These are phyloP conservation scores for Lithosia quadra DNA, from an alignment of 2,888 invertebrate genomes.

Conservation along the genomic window DNA sequence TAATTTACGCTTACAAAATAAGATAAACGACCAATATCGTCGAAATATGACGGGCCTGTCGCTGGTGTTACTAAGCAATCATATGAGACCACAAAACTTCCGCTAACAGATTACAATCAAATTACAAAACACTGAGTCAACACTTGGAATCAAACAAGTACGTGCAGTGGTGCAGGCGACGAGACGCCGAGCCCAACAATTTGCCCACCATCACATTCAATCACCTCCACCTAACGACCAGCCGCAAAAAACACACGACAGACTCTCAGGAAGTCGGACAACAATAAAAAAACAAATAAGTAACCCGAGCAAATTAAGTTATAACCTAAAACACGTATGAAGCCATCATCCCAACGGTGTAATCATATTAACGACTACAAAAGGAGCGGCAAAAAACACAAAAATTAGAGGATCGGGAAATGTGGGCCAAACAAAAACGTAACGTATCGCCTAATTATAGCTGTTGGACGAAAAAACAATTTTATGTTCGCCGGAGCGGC, in stretches of 20 bases:
- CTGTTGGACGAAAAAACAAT: slow-evolving; percentile 85
- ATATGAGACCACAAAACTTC: slow-evolving; percentile 48
- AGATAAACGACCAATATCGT: slow-evolving; percentile 50
- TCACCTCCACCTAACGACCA: slow-evolving; percentile 83
- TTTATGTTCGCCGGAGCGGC: slow-evolving; percentile 75
- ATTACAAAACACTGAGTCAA: slow-evolving; percentile 68
- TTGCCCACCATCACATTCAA: slow-evolving; percentile 84
- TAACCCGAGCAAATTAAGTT: slow-evolving; percentile 86
- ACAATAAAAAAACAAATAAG: slow-evolving; percentile 86
- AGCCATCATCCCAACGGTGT: slow-evolving; percentile 86
- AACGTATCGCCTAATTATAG: slow-evolving; percentile 87
- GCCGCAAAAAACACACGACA: slow-evolving; percentile 80
- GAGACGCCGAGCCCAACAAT: slow-evolving; percentile 63
- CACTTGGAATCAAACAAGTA: slow-evolving; percentile 68
- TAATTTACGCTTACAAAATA: slow-evolving; percentile 69
- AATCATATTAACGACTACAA: slow-evolving; percentile 88
- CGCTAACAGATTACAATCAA: slow-evolving; percentile 68
- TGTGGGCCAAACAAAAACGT: slow-evolving; percentile 87
- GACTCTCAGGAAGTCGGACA: slow-evolving; percentile 85
- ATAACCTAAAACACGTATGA: slow-evolving; percentile 87
- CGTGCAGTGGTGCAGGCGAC: slow-evolving; percentile 50
- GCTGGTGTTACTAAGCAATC: slow-evolving; percentile 50
- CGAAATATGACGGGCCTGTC: slow-evolving; percentile 44
- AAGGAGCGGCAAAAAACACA: slow-evolving; percentile 85
- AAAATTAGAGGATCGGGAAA: slow-evolving; percentile 87